A percentile compares a stretch with the other conserved stretches of the same genome.
phyloP scores from a whole-genome alignment of 2,113 vertebrate genomes.

The Setophaga petechia region DNA sequence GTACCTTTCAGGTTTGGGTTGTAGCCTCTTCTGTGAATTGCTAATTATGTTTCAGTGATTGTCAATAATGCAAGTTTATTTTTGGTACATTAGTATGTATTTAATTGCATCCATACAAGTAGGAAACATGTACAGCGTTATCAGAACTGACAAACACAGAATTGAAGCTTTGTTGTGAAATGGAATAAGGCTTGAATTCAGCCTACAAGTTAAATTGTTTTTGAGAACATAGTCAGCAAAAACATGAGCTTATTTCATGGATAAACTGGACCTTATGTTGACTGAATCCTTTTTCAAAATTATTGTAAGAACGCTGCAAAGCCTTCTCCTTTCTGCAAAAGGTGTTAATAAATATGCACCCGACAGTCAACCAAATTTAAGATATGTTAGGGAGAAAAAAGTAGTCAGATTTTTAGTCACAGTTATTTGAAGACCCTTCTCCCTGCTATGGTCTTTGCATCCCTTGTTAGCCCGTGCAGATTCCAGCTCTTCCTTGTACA shows the following conservation, averaged over 20 bases:
- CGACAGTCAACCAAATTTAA: neutral
- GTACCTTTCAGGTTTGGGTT: neutral
- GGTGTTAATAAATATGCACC: neutral
- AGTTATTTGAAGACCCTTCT: neutral
- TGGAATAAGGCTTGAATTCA: slow-evolving; percentile 32
- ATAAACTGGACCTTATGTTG: neutral
- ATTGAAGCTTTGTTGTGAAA: neutral
- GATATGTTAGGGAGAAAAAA: neutral
- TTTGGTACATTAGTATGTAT: slow-evolving; percentile 5
- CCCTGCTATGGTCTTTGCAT: neutral
- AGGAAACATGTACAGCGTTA: neutral
- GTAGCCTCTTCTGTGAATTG: neutral
- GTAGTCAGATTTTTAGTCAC: neutral
- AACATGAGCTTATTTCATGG: neutral
- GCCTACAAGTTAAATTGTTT: neutral
- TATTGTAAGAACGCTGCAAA: neutral
- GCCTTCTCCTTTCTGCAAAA: neutral
- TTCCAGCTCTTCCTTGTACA: neutral
- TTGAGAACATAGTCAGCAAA: neutral
- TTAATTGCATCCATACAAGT: neutral
- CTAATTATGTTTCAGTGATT: neutral
- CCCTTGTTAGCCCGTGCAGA: neutral
- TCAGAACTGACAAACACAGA: neutral
- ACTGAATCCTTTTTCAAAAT: neutral
- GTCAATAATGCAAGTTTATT: neutral